Evolutionary conservation across 1,140 invertebrate species (phyloP).

Genomic region (Archegozetes longisetosus): DNA sequence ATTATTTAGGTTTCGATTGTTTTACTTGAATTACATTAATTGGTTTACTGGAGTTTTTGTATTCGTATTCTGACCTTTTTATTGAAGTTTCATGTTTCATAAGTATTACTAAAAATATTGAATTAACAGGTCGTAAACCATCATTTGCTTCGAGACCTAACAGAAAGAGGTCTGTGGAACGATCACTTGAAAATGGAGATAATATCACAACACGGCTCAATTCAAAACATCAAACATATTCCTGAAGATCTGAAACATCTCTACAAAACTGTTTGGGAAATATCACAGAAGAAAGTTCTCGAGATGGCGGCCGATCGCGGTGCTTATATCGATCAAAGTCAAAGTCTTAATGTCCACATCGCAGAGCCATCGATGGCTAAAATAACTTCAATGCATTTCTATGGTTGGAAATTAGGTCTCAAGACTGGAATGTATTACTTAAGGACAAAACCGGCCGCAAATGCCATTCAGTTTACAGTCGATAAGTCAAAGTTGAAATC

Average conservation of each 20-base stretch:
- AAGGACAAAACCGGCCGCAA: slow-evolving; percentile 84
- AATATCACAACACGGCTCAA: slow-evolving; percentile 76
- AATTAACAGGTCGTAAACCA: slow-evolving; percentile 92
- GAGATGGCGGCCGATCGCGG: slow-evolving; percentile 96
- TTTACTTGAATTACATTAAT: too few relatives aligned
- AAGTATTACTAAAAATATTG: too few relatives aligned
- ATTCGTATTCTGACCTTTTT: too few relatives aligned
- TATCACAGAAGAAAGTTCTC: slow-evolving; percentile 80
- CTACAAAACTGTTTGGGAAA: slow-evolving; percentile 99
- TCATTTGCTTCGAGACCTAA: slow-evolving; percentile 83
- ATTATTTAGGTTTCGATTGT: too few relatives aligned
- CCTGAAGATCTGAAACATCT: slow-evolving; percentile 74
- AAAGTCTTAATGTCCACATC: slow-evolving; percentile 92
- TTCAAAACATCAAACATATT: slow-evolving; percentile 77
- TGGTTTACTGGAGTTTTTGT: too few relatives aligned
- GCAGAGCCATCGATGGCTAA: slow-evolving; percentile 83
- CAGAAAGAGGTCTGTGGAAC: slow-evolving; percentile 76
- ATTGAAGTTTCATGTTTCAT: too few relatives aligned
- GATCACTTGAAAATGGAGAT: slow-evolving; percentile 93
- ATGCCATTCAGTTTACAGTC: slow-evolving; percentile 94
- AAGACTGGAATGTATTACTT: slow-evolving; percentile 99
- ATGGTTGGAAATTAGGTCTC: slow-evolving; percentile 80
- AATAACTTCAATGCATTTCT: slow-evolving; percentile 95
- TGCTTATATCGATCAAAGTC: slow-evolving; percentile 96
- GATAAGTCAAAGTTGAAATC: slow-evolving; percentile 85